phyloP scores from a whole-genome alignment of 2,113 vertebrate genomes.

The Thermophis baileyi region DNA sequence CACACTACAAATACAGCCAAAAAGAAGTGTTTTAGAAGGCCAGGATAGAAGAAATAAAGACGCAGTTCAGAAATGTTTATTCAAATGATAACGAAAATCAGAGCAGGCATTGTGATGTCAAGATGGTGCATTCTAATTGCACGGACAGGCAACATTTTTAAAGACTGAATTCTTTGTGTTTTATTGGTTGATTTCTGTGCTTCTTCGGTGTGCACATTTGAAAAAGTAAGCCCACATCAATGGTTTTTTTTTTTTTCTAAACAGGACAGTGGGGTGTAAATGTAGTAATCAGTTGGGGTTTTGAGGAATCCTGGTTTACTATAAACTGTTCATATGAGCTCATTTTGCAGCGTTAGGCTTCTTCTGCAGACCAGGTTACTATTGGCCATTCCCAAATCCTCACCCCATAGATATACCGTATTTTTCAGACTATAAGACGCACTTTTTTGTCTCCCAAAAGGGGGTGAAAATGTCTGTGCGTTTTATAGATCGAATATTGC shows the following conservation, averaged over 20 bases:
- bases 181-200: not conserved
- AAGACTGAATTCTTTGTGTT: not conserved
- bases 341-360: not conserved
- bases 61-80: not conserved
- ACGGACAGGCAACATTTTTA: not conserved
- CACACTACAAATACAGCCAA: slow-evolving; percentile 72
- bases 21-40: not conserved
- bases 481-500: no score
- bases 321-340: not conserved
- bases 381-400: not conserved
- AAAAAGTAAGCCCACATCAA: not conserved
- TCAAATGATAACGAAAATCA: not conserved
- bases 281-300: not conserved
- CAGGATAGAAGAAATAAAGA: not conserved
- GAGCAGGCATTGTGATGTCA: not conserved
- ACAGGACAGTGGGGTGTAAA: not conserved
- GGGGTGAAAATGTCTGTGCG: no score
- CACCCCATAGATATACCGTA: not conserved
- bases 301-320: not conserved
- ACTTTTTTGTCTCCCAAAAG: no score
- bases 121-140: not conserved
- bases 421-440: no score
- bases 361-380: not conserved
- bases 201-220: not conserved
- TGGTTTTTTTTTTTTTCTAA: not conserved